These are phyloP conservation scores for Rallus limicola DNA, from an alignment of 2,113 vertebrate genomes.

Conservation along the genomic window DNA sequence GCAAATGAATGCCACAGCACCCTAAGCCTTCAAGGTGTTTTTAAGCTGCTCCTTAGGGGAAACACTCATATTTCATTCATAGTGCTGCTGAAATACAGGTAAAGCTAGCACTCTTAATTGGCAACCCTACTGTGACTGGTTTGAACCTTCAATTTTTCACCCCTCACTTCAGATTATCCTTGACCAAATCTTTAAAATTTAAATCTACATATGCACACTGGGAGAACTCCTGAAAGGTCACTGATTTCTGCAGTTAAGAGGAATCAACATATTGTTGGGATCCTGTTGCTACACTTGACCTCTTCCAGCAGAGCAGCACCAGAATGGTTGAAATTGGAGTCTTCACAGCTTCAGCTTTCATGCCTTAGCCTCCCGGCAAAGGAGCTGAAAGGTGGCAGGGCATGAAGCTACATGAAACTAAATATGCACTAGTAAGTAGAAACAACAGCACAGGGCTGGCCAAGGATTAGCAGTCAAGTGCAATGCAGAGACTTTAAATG, in stretches of 20 bases:
- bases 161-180: neutral
- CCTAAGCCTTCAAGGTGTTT: neutral
- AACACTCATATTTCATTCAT: conserved; percentile 50
- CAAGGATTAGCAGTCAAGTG: neutral
- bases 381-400: neutral
- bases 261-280: neutral
- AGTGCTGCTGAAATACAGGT: conserved; percentile 38
- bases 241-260: neutral
- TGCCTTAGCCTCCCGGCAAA: neutral
- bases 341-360: neutral
- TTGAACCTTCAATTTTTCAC: neutral
- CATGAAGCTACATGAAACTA: neutral
- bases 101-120: neutral
- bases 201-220: neutral
- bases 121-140: neutral
- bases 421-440: neutral
- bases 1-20: neutral
- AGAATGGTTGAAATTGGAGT: neutral
- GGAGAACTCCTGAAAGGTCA: neutral
- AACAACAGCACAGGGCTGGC: neutral
- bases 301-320: neutral
- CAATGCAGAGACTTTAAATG: neutral
- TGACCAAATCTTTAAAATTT: neutral
- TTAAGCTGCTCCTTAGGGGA: conserved; percentile 9
- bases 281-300: neutral